Base-by-base conservation (phyloP, 2,113 vertebrate species). In the Chelonoidis abingdonii region DNA sequence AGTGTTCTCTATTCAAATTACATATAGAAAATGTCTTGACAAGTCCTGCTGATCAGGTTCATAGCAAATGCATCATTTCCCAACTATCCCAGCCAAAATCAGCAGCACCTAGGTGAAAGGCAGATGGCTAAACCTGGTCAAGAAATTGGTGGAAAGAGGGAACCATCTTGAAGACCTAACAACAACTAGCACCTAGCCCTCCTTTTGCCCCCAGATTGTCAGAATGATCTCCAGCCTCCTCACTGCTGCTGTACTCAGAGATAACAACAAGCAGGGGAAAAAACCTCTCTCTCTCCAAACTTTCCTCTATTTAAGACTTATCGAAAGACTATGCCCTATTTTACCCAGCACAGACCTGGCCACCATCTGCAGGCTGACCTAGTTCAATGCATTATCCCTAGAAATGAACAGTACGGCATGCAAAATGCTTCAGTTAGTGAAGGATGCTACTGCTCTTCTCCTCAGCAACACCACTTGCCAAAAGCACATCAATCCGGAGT, bases 1-100 rank as follows among this genome's bases (percentile, higher is more conserved):
- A 72, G 9, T 29, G 16, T 35, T 2, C 25, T 92, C 29, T 49
- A 56, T 88, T 92, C 25, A 57, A 87, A 27, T 87, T 87, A 47
- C 27, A 35, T 89, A 91, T 93, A 89, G 78, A 95, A 83, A 44
- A 69, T 19, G 41, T 10, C 84, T 95, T 94, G 31, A 80, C 19
- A 7, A 19, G 17, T 53, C 82, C 90, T 75, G 25, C 12, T 0
- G 1, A 57, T 57, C 4, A 3, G 10, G 3, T 75, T 95, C 76
- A 85, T 38, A 94, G 29, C 80, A 38, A 47, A 85, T 41, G 10
- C 10, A 27, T 1, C 0, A 27, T 27, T 89, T 95, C 29, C n/a
- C 91, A 27, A 4, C 0, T 1, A 59, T 88, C 94, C 65, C 4
- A 52, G 24, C 0, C 92, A 44, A 5, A 76, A 84, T 35, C 52